A percentile compares a stretch with the other conserved stretches of the same genome.
Evolutionary conservation across 2,113 vertebrate genomes (phyloP).

Genomic region (Sciurus niger): DNA sequence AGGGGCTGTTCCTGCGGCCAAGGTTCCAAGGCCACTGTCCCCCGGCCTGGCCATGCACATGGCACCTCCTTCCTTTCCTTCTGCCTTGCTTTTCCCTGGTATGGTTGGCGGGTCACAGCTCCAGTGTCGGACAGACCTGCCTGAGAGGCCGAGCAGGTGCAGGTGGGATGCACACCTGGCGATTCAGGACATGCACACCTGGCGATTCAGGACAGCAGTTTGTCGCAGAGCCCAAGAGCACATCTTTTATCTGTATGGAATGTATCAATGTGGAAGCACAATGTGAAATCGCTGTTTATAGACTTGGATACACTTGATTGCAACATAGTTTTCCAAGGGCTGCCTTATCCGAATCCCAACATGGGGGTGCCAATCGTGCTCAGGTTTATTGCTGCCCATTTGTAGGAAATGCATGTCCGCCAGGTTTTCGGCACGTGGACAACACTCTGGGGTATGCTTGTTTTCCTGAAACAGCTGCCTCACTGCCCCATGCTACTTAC

Average conservation of each 20-base stretch:
- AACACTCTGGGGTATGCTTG: background rate
- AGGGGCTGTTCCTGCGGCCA: too few relatives aligned
- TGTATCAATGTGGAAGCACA: constrained; percentile 85
- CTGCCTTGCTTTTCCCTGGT: constrained; percentile 69
- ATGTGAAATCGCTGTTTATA: constrained; percentile 87
- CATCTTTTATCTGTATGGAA: constrained; percentile 88
- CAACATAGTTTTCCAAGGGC: constrained; percentile 83
- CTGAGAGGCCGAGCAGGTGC: constrained; percentile 88
- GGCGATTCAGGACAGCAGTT: constrained; percentile 80
- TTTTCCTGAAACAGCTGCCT: background rate
- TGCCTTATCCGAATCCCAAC: constrained; percentile 78
- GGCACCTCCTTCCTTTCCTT: background rate
- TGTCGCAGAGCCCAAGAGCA: constrained; percentile 88
- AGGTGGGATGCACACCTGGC: constrained; percentile 74
- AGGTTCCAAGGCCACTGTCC: background rate
- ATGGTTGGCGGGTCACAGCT: constrained; percentile 64
- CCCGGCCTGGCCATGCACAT: background rate
- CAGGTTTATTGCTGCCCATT: constrained; percentile 64
- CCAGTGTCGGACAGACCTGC: constrained; percentile 79
- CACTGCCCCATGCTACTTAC: background rate
- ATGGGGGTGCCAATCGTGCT: constrained; percentile 58
- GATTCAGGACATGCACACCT: constrained; percentile 80
- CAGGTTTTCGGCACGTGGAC: background rate
- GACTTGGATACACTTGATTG: constrained; percentile 84
- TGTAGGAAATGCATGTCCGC: constrained; percentile 53